Evolutionary conservation across 2,888 invertebrate genomes (phyloP).

Genomic region (Dolomedes plantarius): DNA sequence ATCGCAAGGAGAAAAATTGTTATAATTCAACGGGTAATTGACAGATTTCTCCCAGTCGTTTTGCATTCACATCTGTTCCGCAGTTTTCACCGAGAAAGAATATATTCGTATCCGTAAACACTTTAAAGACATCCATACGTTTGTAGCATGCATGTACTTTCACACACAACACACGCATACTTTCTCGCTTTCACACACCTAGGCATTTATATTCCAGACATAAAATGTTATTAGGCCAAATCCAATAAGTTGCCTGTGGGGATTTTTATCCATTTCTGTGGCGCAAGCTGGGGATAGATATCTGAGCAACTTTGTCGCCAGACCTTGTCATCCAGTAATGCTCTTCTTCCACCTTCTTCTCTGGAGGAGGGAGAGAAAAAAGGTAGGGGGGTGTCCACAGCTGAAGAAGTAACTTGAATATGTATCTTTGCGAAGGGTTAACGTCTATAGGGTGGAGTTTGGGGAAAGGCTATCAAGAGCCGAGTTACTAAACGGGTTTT

Average conservation of each 20-base stretch:
- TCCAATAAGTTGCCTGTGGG: background rate
- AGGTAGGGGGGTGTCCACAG: background rate
- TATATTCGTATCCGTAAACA: no score
- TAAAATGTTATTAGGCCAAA: background rate
- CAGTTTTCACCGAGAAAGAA: no score
- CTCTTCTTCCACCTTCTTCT: constrained; percentile 13
- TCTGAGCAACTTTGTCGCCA: constrained; percentile 5
- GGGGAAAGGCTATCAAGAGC: constrained; percentile 61
- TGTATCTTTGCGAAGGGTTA: constrained; percentile 56
- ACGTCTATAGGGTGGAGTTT: constrained; percentile 62
- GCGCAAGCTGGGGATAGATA: background rate
- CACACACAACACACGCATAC: no score
- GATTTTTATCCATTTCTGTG: background rate
- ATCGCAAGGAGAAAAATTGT: no score
- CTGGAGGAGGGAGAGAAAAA: constrained; percentile 5
- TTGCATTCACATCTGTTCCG: no score
- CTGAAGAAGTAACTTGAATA: constrained; percentile 38
- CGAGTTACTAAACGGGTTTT: constrained; percentile 68
- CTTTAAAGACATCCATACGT: no score
- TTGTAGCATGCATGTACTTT: no score
- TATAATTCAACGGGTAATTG: no score
- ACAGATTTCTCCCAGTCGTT: no score
- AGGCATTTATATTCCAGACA: background rate
- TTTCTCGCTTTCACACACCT: no score
- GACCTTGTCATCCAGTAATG: constrained; percentile 37